A percentile compares a stretch with the other conserved stretches of the same genome.
These are phyloP conservation scores for Falcaria lacertinaria DNA, from an alignment of 2,888 invertebrate genomes.

Conservation along the genomic window DNA sequence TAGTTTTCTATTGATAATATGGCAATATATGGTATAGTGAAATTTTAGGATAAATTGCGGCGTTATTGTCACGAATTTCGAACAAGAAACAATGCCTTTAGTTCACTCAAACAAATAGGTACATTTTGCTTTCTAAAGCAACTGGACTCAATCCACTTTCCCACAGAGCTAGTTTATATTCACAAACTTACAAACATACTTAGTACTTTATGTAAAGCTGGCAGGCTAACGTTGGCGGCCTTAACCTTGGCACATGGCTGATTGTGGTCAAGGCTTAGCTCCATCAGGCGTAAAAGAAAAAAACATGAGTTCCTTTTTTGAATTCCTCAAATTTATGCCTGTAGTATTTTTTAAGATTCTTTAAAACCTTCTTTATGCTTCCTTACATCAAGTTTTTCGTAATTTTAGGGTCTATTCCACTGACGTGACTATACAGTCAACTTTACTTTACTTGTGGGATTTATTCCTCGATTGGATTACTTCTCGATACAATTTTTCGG, in stretches of 20 bases:
- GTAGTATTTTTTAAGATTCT: not conserved
- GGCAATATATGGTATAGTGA: no score
- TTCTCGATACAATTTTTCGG: no score
- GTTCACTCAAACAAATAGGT: not conserved
- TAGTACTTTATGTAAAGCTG: slow-evolving; percentile 5
- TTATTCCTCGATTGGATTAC: no score
- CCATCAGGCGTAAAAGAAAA: slow-evolving; percentile 17
- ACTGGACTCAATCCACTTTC: slow-evolving; percentile 1
- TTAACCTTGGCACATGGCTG: slow-evolving; percentile 31
- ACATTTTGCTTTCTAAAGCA: slow-evolving; percentile 1
- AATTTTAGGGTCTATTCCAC: no score
- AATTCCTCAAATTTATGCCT: not conserved
- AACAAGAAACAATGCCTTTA: slow-evolving; percentile 50
- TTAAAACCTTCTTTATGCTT: not conserved
- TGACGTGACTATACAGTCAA: no score
- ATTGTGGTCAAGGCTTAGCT: slow-evolving; percentile 25
- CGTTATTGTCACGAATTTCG: no score
- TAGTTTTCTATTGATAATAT: no score
- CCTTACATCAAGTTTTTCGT: no score
- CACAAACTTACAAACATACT: not conserved
- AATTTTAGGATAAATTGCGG: no score
- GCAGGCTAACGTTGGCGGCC: slow-evolving; percentile 22
- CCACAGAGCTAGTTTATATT: not conserved
- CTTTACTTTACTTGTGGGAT: no score
- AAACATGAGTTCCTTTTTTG: not conserved